Evolutionary conservation across 2,888 invertebrate genomes (phyloP).

Genomic region (Chesias legatella): DNA sequence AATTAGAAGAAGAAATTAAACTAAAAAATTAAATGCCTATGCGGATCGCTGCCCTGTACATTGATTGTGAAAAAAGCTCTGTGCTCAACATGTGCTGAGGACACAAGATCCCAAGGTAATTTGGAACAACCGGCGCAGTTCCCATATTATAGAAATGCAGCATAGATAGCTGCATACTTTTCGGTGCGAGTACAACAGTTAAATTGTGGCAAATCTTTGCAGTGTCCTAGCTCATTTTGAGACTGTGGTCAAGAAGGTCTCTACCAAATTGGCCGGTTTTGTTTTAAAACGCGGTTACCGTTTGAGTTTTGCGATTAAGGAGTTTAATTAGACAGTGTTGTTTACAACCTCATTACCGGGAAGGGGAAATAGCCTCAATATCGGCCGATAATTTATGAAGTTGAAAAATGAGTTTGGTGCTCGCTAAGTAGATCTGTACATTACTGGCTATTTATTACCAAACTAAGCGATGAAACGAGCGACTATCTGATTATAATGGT

Average conservation of each 20-base stretch:
- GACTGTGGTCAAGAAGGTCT: constrained; percentile 63
- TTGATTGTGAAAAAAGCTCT: no score
- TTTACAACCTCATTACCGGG: constrained; percentile 78
- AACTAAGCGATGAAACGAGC: no score
- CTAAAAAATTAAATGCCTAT: no score
- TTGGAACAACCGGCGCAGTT: no score
- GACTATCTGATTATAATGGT: no score
- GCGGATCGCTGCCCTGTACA: no score
- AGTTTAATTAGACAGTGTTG: constrained; percentile 79
- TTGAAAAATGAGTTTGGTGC: constrained; percentile 74
- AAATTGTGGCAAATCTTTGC: neutral
- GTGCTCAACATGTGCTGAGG: no score
- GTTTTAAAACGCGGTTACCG: constrained; percentile 78
- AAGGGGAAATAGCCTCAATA: constrained; percentile 65
- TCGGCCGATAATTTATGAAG: constrained; percentile 74
- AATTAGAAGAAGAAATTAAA: no score
- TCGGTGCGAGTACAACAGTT: no score
- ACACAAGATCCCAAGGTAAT: no score
- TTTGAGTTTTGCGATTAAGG: constrained; percentile 80
- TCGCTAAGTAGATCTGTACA: constrained; percentile 58
- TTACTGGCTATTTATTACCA: constrained; percentile 31
- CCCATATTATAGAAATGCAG: no score
- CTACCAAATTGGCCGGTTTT: constrained; percentile 78
- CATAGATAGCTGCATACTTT: no score
- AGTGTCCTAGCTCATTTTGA: constrained; percentile 3